Base-by-base conservation (phyloP, 2,113 vertebrate genomes). In the Parus major region DNA sequence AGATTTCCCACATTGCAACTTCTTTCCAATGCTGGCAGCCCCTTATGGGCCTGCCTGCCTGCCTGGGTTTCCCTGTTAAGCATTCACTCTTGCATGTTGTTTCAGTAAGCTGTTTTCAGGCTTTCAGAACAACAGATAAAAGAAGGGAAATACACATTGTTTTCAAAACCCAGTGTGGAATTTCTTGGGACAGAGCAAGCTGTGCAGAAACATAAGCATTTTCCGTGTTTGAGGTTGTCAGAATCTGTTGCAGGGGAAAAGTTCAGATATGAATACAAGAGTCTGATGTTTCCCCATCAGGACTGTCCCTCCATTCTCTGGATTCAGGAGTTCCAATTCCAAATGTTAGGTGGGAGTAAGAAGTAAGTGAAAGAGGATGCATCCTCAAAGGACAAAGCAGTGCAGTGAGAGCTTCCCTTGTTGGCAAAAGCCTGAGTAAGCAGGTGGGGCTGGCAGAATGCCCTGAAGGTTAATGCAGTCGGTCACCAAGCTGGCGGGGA, bases 361-460 rank as follows among this genome's bases (percentile, higher is more conserved):
- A 81, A 80, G 46, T 57, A 82, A 89, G 81, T 3, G 36, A 65
- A 90, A 90, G 52, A 90, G 41, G 35, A 88, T 89, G 49, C 1
- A 0, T 64, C 81, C 77, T 96, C 39, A 0, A 92, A 95, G 95
- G 94, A 66, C 78, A 1, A 59, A 85, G 59, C 63, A 10, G 47
- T 44, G 50, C 2, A 1, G 16, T 22, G 78, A 96, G 59, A 95
- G 27, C 70, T 47, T 95, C 41, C 46, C 44, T 69, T 82, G 59
- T 28, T 95, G 82, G 59, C 87, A 90, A 88, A 95, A 91, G 46
- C 70, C 93, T 91, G 89, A 96, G 75, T 96, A 95, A 96, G 94
- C 94, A 91, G 81, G 79, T 82, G 78, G 55, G 82, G 35, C 85
- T 97, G 93, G 78, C 84, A 36, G 63, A 0, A 0, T 90, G 91